Evolutionary conservation across 2,888 invertebrate genomes (phyloP).

Genomic region (Drosophila monieri): DNA sequence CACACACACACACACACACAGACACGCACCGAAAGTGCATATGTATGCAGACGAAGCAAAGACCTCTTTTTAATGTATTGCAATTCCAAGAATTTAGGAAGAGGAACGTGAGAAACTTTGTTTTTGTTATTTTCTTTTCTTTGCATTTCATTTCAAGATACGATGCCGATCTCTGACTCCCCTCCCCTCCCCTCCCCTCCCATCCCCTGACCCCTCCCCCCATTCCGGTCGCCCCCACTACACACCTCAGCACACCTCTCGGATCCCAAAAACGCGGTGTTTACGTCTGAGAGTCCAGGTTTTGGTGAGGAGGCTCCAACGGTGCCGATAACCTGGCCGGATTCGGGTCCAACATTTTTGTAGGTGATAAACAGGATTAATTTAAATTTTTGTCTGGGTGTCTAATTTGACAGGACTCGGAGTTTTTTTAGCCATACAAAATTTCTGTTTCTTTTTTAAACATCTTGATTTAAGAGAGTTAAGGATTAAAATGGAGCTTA

Average conservation of each 20-base stretch:
- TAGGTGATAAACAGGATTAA: not conserved
- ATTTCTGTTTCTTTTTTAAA: not conserved
- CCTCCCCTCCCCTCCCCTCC: conserved; percentile 23
- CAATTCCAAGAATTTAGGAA: conserved; percentile 84
- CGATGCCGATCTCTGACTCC: conserved; percentile 63
- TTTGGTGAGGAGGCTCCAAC: conserved; percentile 9
- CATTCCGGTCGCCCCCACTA: conserved; percentile 23
- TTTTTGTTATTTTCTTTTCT: conserved; percentile 82
- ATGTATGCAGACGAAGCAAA: conserved; percentile 70
- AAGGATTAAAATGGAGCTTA: not conserved
- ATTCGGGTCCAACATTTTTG: not conserved
- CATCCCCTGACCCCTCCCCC: conserved; percentile 15
- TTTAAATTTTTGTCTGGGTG: conserved; percentile 1
- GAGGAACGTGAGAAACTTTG: conserved; percentile 83
- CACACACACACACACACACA: conserved; percentile 30
- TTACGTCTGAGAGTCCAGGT: conserved; percentile 42
- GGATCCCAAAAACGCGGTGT: conserved; percentile 15
- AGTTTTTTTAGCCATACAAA: not conserved
- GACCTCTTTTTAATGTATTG: conserved; percentile 84
- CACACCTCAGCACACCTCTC: conserved; percentile 26
- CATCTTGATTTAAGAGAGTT: not conserved
- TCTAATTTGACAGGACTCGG: not conserved
- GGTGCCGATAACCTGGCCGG: conserved; percentile 26
- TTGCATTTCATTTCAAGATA: conserved; percentile 81
- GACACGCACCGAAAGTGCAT: conserved; percentile 41